Conservation (phyloP, 2,113 vertebrate genomes). For the Vanacampus margaritifer region DNA sequence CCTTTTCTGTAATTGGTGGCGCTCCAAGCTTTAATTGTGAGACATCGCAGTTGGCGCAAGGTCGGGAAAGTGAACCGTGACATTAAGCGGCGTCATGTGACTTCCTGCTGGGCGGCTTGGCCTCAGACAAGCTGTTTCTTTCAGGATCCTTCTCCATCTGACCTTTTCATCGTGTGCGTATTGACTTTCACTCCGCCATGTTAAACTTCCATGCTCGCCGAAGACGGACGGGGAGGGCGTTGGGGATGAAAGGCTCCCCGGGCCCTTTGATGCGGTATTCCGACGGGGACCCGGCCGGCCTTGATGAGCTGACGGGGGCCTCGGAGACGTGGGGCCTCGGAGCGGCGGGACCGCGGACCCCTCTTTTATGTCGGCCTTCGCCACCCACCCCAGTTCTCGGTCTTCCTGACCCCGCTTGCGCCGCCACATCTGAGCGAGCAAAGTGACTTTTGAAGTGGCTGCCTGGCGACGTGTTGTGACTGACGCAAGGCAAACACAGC, state of each 20-base stretch:
- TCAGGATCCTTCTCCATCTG: slow-evolving; percentile 41
- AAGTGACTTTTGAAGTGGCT: slow-evolving; percentile 49
- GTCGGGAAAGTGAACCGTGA: slow-evolving; percentile 48
- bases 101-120: slow-evolving; percentile 22
- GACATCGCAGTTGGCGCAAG: slow-evolving; percentile 32
- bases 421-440: slow-evolving; percentile 32
- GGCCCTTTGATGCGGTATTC: slow-evolving; percentile 58
- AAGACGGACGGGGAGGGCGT: not conserved
- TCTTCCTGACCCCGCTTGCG: slow-evolving; percentile 29
- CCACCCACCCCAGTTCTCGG: slow-evolving; percentile 15
- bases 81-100: slow-evolving; percentile 50
- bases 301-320: slow-evolving; percentile 55
- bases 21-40: slow-evolving; percentile 48
- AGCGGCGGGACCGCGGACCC: slow-evolving; percentile 57
- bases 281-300: slow-evolving; percentile 30
- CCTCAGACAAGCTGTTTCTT: slow-evolving; percentile 40
- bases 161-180: slow-evolving; percentile 48
- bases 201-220: slow-evolving; percentile 34
- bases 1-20: slow-evolving; percentile 58
- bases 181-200: slow-evolving; percentile 46
- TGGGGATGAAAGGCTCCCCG: slow-evolving; percentile 62
- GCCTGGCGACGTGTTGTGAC: slow-evolving; percentile 26
- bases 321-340: slow-evolving; percentile 50
- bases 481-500: slow-evolving; percentile 42
- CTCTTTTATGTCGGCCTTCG: slow-evolving; percentile 39